These are phyloP conservation scores for Cladorhizidae sp. DNA, from an alignment of 37 sponge, comb jelly and placozoan species.

Conservation along the genomic window DNA sequence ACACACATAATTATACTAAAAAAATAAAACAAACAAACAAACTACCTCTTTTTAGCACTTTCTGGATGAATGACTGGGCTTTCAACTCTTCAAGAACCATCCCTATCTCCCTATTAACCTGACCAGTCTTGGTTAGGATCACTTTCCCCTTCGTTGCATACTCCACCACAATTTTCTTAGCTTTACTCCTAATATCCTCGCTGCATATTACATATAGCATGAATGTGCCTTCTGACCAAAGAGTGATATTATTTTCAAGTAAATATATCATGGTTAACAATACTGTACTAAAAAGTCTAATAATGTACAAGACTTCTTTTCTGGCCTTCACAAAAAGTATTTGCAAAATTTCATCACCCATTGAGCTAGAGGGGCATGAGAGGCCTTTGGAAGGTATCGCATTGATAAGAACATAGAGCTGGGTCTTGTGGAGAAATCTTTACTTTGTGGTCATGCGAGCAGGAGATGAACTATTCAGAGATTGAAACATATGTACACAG, in stretches of 20 bases:
- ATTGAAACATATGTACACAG: too few species aligned
- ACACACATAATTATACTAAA: not conserved
- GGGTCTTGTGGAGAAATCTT: too few species aligned
- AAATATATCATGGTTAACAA: not conserved
- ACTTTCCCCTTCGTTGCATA: constrained; percentile 27
- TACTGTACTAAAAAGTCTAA: too few species aligned
- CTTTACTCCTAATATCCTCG: not conserved
- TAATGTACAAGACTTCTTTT: too few species aligned
- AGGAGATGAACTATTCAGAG: too few species aligned
- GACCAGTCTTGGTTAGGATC: constrained; percentile 6
- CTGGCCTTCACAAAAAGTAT: too few species aligned
- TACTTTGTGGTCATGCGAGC: too few species aligned
- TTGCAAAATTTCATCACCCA: too few species aligned
- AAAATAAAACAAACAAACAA: not conserved
- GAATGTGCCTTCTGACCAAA: not conserved
- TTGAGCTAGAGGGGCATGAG: too few species aligned
- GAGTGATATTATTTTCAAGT: not conserved
- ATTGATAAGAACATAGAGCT: too few species aligned
- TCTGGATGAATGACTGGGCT: not conserved
- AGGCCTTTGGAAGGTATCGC: too few species aligned
- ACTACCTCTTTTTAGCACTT: constrained; percentile 43
- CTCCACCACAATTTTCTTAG: constrained; percentile 6
- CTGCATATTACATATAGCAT: constrained; percentile 2
- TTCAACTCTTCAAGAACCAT: constrained; percentile 13
- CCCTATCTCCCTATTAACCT: constrained; percentile 39